Percentiles rank a stretch among this genome's conserved stretches.
These are phyloP conservation scores for Sylvilagus bachmani DNA, from an alignment of 2,113 vertebrate genomes.

Conservation along the genomic window DNA sequence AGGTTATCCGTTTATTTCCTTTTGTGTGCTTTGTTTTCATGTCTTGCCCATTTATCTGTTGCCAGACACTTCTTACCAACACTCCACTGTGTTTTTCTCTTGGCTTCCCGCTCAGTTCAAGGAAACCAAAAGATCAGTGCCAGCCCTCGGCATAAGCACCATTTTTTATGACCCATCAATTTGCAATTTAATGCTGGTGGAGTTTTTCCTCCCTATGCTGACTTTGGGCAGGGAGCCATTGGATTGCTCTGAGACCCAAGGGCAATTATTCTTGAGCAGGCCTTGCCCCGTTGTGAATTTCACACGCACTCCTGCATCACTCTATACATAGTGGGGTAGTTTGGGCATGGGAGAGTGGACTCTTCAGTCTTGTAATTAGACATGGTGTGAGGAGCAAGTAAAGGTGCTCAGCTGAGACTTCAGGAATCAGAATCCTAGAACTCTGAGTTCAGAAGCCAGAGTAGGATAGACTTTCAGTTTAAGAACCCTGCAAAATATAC, in stretches of 20 bases:
- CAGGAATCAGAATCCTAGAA: constrained; percentile 15
- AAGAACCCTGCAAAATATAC: not conserved
- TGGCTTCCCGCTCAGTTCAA: constrained; percentile 57
- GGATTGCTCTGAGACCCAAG: constrained; percentile 54
- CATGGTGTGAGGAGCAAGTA: not conserved
- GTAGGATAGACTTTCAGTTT: constrained; percentile 7
- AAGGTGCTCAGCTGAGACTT: constrained; percentile 1
- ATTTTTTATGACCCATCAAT: constrained; percentile 73
- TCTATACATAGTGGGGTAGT: not conserved
- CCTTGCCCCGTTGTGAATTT: not conserved
- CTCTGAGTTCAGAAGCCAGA: not conserved
- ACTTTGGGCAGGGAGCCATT: constrained; percentile 63
- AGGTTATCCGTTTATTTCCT: constrained; percentile 23
- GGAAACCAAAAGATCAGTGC: constrained; percentile 55
- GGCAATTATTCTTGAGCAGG: constrained; percentile 48
- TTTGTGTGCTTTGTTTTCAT: constrained; percentile 56
- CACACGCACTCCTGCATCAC: not conserved
- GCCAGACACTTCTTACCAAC: constrained; percentile 58
- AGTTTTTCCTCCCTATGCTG: constrained; percentile 62
- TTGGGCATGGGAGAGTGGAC: not conserved
- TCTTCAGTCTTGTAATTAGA: constrained; percentile 47
- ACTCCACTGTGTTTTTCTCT: constrained; percentile 52
- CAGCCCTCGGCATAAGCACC: constrained; percentile 50
- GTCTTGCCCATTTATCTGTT: constrained; percentile 30
- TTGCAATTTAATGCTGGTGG: constrained; percentile 68